These are phyloP conservation scores for Sturmia bella DNA, from an alignment of 2,888 invertebrate species.

Conservation along the genomic window DNA sequence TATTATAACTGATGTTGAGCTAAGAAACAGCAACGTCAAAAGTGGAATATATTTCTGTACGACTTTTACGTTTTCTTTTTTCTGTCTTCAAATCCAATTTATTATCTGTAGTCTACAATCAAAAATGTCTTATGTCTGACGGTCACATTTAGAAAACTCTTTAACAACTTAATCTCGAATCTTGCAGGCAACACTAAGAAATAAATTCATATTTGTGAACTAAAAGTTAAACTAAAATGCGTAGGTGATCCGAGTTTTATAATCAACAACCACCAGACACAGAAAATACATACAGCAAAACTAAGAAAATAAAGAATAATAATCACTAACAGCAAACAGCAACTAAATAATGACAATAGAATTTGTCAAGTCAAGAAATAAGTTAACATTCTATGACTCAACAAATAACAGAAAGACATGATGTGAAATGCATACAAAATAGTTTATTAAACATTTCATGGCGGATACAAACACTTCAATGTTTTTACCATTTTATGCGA, in stretches of 20 bases:
- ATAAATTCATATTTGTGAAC: neutral
- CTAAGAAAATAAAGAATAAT: neutral
- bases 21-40: too few species aligned
- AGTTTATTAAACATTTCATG: conserved; percentile 58
- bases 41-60: too few species aligned
- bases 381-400: conserved; percentile 64
- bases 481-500: conserved; percentile 35
- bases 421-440: conserved; percentile 63
- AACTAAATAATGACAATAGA: conserved; percentile 55
- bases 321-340: neutral
- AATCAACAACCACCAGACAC: neutral
- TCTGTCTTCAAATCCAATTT: conserved; percentile 9
- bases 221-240: conserved; percentile 36
- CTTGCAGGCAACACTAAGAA: conserved; percentile 8
- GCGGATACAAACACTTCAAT: conserved; percentile 46
- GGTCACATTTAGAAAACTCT: conserved; percentile 1
- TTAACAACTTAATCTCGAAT: conserved; percentile 46
- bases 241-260: conserved; percentile 51
- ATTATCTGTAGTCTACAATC: conserved; percentile 55
- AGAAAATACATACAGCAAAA: neutral
- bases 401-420: conserved; percentile 47
- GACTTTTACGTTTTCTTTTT: neutral
- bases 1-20: too few species aligned
- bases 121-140: conserved; percentile 24
- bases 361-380: conserved; percentile 59